These are phyloP conservation scores for Andrena hattorfiana DNA, from an alignment of 2,888 invertebrate genomes.

Conservation along the genomic window DNA sequence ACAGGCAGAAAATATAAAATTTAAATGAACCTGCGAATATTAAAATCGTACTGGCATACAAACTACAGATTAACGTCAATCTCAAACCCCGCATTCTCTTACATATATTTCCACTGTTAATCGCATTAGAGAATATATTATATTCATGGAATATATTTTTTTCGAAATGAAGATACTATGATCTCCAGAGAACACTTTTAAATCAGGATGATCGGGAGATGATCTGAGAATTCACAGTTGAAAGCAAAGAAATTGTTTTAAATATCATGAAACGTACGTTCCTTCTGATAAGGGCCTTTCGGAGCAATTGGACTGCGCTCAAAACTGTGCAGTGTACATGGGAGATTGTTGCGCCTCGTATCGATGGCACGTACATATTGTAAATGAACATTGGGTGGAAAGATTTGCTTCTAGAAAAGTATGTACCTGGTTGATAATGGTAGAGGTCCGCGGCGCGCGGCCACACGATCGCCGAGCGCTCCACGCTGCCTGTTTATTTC, in stretches of 20 bases:
- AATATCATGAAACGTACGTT: not conserved
- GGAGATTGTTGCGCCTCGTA: not conserved
- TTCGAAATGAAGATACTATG: not conserved
- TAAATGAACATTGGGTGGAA: not conserved
- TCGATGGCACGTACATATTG: not conserved
- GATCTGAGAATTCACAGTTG: not conserved
- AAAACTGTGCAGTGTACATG: not conserved
- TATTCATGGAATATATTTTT: not conserved
- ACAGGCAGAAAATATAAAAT: slow-evolving; percentile 52
- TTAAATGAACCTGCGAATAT: slow-evolving; percentile 46
- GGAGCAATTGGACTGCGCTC: not conserved
- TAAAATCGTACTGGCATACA: slow-evolving; percentile 38
- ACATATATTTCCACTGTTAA: not conserved
- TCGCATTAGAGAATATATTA: not conserved
- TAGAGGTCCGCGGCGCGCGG: slow-evolving; percentile 84
- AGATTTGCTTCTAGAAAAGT: not conserved
- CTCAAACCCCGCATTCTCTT: no score
- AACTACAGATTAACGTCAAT: slow-evolving; percentile 36
- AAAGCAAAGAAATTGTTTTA: no score
- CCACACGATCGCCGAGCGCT: slow-evolving; percentile 83
- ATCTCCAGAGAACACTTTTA: not conserved
- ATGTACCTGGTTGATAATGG: slow-evolving; percentile 82
- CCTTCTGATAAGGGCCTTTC: not conserved
- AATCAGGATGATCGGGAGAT: not conserved
- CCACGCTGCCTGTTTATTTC: slow-evolving; percentile 83